Evolutionary conservation across 1,140 invertebrate genomes (phyloP), one percentile per base, ranked within the genome.

Genomic region (Pomphorhynchus laevis): DNA sequence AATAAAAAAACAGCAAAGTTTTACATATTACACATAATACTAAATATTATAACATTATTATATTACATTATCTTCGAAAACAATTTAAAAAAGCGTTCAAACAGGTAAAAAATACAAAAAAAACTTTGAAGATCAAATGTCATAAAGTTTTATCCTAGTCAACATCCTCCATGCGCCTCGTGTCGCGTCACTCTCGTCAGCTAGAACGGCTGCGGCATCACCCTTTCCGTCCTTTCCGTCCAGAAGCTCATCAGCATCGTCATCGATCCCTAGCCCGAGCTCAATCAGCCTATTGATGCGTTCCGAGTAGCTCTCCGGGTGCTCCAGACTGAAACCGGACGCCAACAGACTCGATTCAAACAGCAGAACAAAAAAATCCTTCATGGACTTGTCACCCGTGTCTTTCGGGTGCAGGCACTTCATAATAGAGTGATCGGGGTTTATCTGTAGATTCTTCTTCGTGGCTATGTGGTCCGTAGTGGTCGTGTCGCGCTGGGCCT

Each of bases 401-500:
- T 93, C 79, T n/a, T n/a, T n/a, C n/a, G n/a, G n/a, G 34, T 75
- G 62, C 4, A 93, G 62, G 5, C 69, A 72, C 52, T 84, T 76
- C 21, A 93, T 67, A 49, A 95, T 77, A 5, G 77, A 64, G 61
- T 95, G 82, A 51, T 91, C 79, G 12, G 84, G 80, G 55, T 95
- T 95, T 54, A 95, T 77, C 60, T 95, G 36, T 11, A 43, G 29
- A 20, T 43, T 36, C 29, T 43, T 43, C 20, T 43, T 43, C 11
- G 41, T 37, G 12, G 79, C 72, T 82, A 91, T 91, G 62, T 93
- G 91, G 34, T 77, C 76, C 77, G 91, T 86, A 39, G 84, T 89
- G 14, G 74, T 76, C 0, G 76, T 74, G 50, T 93, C 84, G 18
- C 76, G 62, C 1, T 89, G 64, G 25, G 79, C 79, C 55, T 89